Evolutionary conservation across 2,888 invertebrate species (phyloP).

Genomic region (Onthophagus sagittarius): DNA sequence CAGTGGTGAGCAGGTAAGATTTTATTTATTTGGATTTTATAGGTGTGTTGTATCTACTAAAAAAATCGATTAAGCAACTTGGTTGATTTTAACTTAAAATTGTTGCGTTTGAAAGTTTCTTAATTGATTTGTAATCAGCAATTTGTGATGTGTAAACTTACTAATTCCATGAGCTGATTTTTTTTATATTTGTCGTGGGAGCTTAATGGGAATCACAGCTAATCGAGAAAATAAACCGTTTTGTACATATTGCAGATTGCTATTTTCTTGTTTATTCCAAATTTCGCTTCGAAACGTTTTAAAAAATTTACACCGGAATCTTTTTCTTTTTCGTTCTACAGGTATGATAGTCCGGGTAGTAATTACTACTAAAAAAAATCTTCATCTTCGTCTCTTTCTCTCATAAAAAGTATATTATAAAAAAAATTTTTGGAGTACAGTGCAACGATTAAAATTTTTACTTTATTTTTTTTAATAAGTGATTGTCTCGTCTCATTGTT

Average conservation of each 20-base stretch:
- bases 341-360: conserved; percentile 18
- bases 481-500: neutral
- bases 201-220: neutral
- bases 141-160: neutral
- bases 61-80: too few relatives aligned
- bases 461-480: neutral
- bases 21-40: neutral
- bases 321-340: conserved; percentile 14
- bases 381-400: neutral
- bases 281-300: neutral
- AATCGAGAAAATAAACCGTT: neutral
- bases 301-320: neutral
- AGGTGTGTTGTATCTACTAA: neutral
- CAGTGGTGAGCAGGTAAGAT: conserved; percentile 70
- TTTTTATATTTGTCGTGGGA: neutral
- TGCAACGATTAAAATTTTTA: too few relatives aligned
- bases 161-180: neutral
- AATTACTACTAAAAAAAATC: conserved; percentile 17
- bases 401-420: neutral
- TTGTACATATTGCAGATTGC: neutral
- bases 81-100: too few relatives aligned
- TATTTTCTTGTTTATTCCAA: neutral
- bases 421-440: neutral
- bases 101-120: too few relatives aligned
- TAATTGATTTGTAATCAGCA: neutral